Conservation (phyloP, 2,888 invertebrate genomes). For the Mayetiola destructor region DNA sequence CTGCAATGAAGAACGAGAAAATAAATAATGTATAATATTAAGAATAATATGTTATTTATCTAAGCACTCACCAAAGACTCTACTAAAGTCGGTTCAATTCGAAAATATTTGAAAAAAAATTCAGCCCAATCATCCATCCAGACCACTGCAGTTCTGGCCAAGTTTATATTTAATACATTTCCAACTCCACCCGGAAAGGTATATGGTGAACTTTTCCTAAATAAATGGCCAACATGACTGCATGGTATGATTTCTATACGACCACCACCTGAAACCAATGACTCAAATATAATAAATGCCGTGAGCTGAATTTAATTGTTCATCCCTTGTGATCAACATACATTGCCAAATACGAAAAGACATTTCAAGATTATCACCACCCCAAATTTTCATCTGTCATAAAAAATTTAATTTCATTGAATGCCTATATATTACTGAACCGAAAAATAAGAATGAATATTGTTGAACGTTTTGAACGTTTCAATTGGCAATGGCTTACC, state of each 20-base stretch:
- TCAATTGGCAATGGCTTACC: no score
- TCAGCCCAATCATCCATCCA: slow-evolving; percentile 98
- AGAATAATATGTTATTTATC: slow-evolving; percentile 49
- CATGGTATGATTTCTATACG: slow-evolving; percentile 81
- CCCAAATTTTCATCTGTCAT: slow-evolving; percentile 77
- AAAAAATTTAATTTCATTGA: slow-evolving; percentile 40
- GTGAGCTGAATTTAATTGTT: no score
- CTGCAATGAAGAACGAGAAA: slow-evolving; percentile 34
- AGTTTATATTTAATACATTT: slow-evolving; percentile 31
- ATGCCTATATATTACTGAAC: background rate
- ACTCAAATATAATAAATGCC: no score
- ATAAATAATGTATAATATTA: no score
- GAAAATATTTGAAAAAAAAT: slow-evolving; percentile 61
- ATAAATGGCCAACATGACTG: slow-evolving; percentile 86
- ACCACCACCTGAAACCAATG: no score
- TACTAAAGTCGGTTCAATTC: background rate
- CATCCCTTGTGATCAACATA: no score
- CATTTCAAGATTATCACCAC: slow-evolving; percentile 94
- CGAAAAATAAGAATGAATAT: background rate
- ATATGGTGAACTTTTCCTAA: slow-evolving; percentile 86
- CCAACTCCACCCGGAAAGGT: slow-evolving; percentile 85
- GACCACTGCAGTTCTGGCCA: slow-evolving; percentile 76
- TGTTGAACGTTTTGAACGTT: background rate
- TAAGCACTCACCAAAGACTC: slow-evolving; percentile 26
- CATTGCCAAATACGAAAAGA: slow-evolving; percentile 96